Base-by-base conservation (phyloP, 2,888 invertebrate genomes). In the Rutpela maculata region DNA sequence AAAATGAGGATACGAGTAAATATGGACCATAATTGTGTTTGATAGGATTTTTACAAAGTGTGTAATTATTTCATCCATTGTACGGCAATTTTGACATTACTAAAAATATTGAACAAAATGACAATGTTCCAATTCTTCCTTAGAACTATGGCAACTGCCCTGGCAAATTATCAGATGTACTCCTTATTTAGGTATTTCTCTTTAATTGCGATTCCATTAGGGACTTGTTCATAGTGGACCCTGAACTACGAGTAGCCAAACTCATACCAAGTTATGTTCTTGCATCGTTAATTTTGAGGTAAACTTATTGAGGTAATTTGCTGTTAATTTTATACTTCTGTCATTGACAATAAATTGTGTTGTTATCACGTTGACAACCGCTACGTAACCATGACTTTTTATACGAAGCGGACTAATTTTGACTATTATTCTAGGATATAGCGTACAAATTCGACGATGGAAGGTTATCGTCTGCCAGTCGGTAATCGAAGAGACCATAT, bases 1-100 rank as follows among this genome's bases (percentile, higher is more conserved):
- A 79, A 88, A 88, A 78, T 85, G 81, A 5, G 88, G 88, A 73
- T 84, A 84, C 11, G 88, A 88, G 72, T 86, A 83, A 31, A 88
- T 83, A 65, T 86, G 86, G 57, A 88, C 84, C n/a, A 85, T 82
- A 15, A 87, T 81, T 50, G 85, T 84, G 75, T 86, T 86, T 12
- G 85, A 84, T 65, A 88, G 78, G 59, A 86, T 77, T 81, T 86
- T 85, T 31, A 79, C 79, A 7, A 85, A 26, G 68, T 84, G 79
- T 60, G 72, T 74, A 68, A 84, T 80, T 74, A 85, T 80, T 77
- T 83, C 84, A 56, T 86, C 86, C 87, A 87, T 87, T 80, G 77
- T 83, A 84, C 84, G 50, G 68, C 77, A 84, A 84, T 83, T 84
- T 83, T 83, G 81, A 82, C 80, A 79, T 75, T 75, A 75, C 63